Percentiles rank a stretch among this genome's conserved stretches.
Conservation (phyloP, 2,888 invertebrate genomes). For the Hemistola chrysoprasaria region DNA sequence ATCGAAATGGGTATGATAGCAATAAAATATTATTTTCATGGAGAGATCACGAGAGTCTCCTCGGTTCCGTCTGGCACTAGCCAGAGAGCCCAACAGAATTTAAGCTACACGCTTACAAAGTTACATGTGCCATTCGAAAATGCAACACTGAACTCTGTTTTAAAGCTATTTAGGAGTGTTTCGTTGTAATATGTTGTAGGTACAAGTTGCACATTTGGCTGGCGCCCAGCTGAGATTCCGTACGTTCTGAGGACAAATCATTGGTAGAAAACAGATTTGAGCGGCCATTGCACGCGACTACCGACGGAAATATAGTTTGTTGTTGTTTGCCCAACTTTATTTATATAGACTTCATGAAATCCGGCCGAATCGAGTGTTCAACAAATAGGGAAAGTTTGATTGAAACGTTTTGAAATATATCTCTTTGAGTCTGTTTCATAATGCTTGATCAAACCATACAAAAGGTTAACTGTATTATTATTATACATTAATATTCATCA, state of each 20-base stretch:
- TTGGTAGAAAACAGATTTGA: conserved; percentile 78
- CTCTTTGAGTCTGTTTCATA: conserved; percentile 9
- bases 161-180: conserved; percentile 22
- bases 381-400: conserved; percentile 30
- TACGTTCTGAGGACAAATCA: conserved; percentile 76
- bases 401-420: conserved; percentile 17
- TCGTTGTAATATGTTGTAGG: conserved; percentile 31
- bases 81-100: conserved; percentile 60
- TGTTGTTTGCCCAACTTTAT: conserved; percentile 50
- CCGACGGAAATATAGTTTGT: conserved; percentile 58
- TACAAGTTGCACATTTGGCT: conserved; percentile 72
- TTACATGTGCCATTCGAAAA: conserved; percentile 8
- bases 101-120: conserved; percentile 60
- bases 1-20: conserved; percentile 49
- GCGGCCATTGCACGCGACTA: conserved; percentile 60
- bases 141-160: conserved; percentile 36
- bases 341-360: conserved; percentile 40
- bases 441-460: conserved; percentile 6
- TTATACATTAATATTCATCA: no score
- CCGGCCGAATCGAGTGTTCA: conserved; percentile 34
- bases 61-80: conserved; percentile 51
- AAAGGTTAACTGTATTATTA: neutral
- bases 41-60: conserved; percentile 63
- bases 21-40: conserved; percentile 76
- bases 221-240: conserved; percentile 71